Conservation (phyloP, 2,113 vertebrate genomes). For the Rhagologus leucostigma region DNA sequence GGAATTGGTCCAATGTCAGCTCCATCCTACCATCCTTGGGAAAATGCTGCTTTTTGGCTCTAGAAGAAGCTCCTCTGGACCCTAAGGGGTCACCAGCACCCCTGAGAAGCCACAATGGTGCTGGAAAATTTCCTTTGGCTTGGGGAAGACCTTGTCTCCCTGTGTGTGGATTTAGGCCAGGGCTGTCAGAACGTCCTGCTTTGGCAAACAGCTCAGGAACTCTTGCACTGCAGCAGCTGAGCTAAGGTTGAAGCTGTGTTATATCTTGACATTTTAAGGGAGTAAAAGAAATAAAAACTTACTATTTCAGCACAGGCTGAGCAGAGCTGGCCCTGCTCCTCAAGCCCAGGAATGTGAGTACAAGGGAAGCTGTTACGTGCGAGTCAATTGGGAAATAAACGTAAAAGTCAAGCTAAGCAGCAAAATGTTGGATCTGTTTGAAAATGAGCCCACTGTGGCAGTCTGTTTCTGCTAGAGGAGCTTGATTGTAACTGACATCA, state of each 20-base stretch:
- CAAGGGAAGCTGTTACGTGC: background rate
- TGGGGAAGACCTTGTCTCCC: background rate
- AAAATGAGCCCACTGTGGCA: background rate
- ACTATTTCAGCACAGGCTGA: background rate
- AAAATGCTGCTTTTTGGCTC: background rate
- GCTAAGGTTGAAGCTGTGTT: background rate
- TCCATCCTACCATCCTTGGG: background rate
- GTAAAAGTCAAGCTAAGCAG: background rate
- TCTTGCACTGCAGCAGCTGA: background rate
- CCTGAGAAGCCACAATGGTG: no score
- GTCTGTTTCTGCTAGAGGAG: background rate
- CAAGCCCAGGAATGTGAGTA: background rate
- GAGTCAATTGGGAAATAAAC: background rate
- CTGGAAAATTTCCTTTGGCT: background rate
- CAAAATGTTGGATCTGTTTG: background rate
- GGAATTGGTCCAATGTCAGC: fast-evolving
- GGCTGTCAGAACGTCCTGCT: background rate
- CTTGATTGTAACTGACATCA: background rate
- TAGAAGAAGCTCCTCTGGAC: fast-evolving
- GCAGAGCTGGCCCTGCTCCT: background rate
- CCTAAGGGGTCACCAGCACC: background rate
- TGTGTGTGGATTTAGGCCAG: background rate
- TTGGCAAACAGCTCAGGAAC: background rate
- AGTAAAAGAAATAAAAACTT: background rate
- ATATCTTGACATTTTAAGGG: background rate